Conservation (phyloP, 1,140 invertebrate genomes). For the Antheraea pernyi region DNA sequence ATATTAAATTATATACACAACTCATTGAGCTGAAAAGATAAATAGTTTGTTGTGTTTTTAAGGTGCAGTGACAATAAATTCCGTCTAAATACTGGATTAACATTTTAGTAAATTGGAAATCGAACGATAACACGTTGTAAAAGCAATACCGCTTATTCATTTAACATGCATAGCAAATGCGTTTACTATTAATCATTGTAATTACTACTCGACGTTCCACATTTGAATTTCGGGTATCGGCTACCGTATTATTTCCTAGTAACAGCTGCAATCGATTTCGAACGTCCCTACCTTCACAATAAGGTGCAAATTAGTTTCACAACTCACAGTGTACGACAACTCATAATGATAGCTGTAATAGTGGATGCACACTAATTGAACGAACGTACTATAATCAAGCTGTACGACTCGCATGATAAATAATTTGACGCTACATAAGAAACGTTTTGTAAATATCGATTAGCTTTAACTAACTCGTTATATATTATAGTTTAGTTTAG, state of each 20-base stretch:
- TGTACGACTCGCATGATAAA: constrained; percentile 29
- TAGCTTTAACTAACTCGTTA: background rate
- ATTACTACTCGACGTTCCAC: constrained; percentile 7
- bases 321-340: constrained; percentile 15
- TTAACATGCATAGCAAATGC: constrained; percentile 6
- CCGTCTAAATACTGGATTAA: background rate
- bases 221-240: constrained; percentile 7
- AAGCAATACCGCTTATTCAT: constrained; percentile 2
- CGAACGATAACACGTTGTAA: background rate
- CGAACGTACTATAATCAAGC: constrained; percentile 46
- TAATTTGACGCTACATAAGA: background rate
- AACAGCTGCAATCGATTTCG: constrained; percentile 2
- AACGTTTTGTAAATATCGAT: background rate
- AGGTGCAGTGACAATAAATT: background rate
- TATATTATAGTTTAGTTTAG: background rate
- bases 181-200: constrained; percentile 8
- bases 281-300: background rate
- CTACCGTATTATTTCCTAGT: background rate
- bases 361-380: constrained; percentile 47
- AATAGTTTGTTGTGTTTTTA: too few species aligned
- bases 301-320: background rate
- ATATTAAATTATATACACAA: too few species aligned
- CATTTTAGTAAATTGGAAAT: background rate
- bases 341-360: constrained; percentile 48
- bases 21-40: too few species aligned